Evolutionary conservation across 2,113 vertebrate species (phyloP), one percentile per base, ranked within the genome.

Genomic region (Cygnus buccinator): DNA sequence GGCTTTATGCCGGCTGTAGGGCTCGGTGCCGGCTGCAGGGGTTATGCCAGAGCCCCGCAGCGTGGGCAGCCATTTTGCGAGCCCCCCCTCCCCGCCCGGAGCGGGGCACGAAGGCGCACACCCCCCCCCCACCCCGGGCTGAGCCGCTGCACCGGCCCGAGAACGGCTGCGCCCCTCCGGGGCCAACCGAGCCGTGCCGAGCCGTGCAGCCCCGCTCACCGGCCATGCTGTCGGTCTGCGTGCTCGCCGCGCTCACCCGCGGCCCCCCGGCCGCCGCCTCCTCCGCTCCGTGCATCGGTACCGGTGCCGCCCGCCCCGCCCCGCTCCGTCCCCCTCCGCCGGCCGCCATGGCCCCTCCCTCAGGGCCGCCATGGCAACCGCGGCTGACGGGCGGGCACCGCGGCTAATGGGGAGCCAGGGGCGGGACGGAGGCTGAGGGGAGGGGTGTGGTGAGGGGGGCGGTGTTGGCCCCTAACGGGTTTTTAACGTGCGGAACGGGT

Each of bases 191-290:
- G 43, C 43, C 43, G 41, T 13, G 41, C 41, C 41, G 41, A 41
- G 46, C 46, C 20, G 46, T 21, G 46, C 46, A 48, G 46, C 46
- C 46, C 46, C 79, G 92, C 98, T 97, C 96, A 98, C 98, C 98
- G 14, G 96, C 89, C 96, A 97, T 95, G 82, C 98, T 98, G 95
- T 97, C 98, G 9, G 97, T 98, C 97, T 98, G 98, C 44, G 98
- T 98, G 78, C 93, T 73, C 31, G 82, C 91, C 73, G 97, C 96
- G 57, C 94, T 86, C 62, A 92, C 84, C n/a, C 97, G 95, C 76
- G 95, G 92, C 84, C 44, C 72, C 46, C 46, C 46, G 46, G 46
- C 46, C 46, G 11, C 79, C 21, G 35, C 52, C 31, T 88, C 88
- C 48, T 85, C 89, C 7, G 94, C 81, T 37, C 84, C 91, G 94